Base-by-base conservation (phyloP, 2,797 vertebrate genomes). In the Gambelia wislizenii region DNA sequence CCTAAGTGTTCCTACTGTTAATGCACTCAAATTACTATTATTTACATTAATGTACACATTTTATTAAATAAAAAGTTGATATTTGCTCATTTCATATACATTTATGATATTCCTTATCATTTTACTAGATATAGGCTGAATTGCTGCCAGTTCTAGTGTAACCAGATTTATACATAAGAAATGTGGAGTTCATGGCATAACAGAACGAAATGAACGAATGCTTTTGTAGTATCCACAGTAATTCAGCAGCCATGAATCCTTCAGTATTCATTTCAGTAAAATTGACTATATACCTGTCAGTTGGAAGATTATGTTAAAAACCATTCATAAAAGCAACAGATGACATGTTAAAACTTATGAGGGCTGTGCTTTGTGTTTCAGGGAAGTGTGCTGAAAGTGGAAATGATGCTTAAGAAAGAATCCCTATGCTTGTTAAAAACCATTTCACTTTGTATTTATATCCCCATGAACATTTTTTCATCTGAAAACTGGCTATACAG, bases 31-130 rank as follows among this genome's bases (percentile, higher is more conserved):
- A 95, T 86, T 49, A 82, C 95, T 95, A 94, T 91, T 88, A 96
- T 95, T 95, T 96, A 96, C 94, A 96, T 92, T 94, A 96, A 91
- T 96, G 97, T 96, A 97, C 95, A 97, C 95, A 95, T 95, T 97
- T 96, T 97, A 96, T 97, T 97, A 97, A 49, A 97, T 97, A 97
- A 97, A 96, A 95, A 95, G 95, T 44, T 67, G 89, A 90, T 88
- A 94, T 92, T 89, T 91, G 95, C 95, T 96, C 91, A 85, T 88
- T 93, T 94, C 95, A 96, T 95, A 92, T 97, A 95, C 25, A 86
- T 52, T 84, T 96, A 94, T 93, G 91, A 87, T 93, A 95, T 95
- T 96, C 80, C 56, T 95, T 93, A 80, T 83, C 89, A 84, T 7
- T 91, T 94, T 75, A 84, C 91, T 91, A 91, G 88, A 90, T 47